Base-by-base conservation (phyloP, 2,797 vertebrate genomes). In the Thunnus albacares region DNA sequence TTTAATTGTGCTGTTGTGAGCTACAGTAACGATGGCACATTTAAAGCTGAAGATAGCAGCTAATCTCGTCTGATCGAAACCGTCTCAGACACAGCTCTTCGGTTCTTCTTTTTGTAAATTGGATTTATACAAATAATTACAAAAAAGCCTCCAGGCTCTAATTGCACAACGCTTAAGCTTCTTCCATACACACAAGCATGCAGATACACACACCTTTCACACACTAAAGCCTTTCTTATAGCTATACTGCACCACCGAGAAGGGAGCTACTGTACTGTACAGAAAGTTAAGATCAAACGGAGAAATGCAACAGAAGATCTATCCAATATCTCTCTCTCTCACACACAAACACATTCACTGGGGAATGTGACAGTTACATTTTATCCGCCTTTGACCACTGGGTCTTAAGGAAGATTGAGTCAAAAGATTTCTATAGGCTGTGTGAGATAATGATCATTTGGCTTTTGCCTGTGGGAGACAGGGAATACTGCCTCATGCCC, bases 1-100 rank as follows among this genome's bases (percentile, higher is more conserved):
- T 87, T 90, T 90, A 84, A 91, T 89, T 81, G 49, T 56, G 64
- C 75, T 74, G 76, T 79, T 74, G 73, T 74, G 70, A 72, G 75
- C 76, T 74, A 71, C 72, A 81, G 63, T 61, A 84, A 79, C 20
- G 5, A 62, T 28, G 64, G 43, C 49, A 53, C 66, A 76, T 66
- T 53, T 70, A 75, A 69, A 81, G 56, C 63, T 58, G 24, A 62
- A 71, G 61, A 74, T 28, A 53, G 71, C 64, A 81, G 66, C 51
- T 84, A 30, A 79, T 75, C 72, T 62, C 35, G 68, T 73, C 62
- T 33, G 68, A 75, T 80, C 15, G 56, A 67, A 77, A 56, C 55
- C 64, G 80, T 1, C 22, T 28, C 47, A 64, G 28, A 55, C 51
- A 43, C 15, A 33, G 28, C 38, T 65, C n/a, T 43, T 59, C 59